Percentiles rank a stretch among this genome's conserved stretches.
These are phyloP conservation scores for Mycetomoellerius zeteki DNA, from an alignment of 1,140 invertebrate genomes.

Conservation along the genomic window DNA sequence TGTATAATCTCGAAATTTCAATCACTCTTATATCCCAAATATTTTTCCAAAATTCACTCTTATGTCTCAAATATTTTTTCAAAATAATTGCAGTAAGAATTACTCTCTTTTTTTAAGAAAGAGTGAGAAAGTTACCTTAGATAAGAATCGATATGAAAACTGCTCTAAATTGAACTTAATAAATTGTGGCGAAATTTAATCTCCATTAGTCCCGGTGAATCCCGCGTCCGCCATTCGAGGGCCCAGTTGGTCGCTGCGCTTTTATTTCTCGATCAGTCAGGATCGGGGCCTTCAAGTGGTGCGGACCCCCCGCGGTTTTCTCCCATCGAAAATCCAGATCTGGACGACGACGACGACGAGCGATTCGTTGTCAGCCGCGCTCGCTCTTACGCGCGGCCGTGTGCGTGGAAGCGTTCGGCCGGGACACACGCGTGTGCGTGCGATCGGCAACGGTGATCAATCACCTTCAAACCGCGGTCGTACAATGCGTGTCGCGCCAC, in stretches of 20 bases:
- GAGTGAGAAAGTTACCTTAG: neutral
- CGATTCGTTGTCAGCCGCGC: conserved; percentile 69
- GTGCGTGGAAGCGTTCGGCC: conserved; percentile 41
- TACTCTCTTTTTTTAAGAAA: neutral
- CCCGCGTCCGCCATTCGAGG: neutral
- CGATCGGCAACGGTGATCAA: conserved; percentile 75
- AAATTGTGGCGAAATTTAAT: conserved; percentile 46
- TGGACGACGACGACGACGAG: conserved; percentile 66
- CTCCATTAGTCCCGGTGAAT: conserved; percentile 24
- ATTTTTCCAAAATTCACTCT: too few relatives aligned
- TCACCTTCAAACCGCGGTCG: conserved; percentile 76
- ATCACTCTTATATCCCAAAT: too few relatives aligned
- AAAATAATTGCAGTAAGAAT: neutral
- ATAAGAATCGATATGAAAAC: conserved; percentile 30
- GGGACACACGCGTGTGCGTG: conserved; percentile 72
- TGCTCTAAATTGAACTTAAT: conserved; percentile 18
- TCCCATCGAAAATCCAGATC: conserved; percentile 75
- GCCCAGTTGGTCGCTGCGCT: conserved; percentile 16
- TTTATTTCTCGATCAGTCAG: conserved; percentile 70
- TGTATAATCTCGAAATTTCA: neutral
- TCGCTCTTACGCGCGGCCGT: conserved; percentile 57
- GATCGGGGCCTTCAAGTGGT: conserved; percentile 60
- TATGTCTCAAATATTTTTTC: neutral
- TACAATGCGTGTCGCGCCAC: conserved; percentile 78
- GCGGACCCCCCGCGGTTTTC: conserved; percentile 67